Evolutionary conservation across 2,888 invertebrate genomes (phyloP), one percentile per base, ranked within the genome.

Genomic region (Bimastos eiseni): DNA sequence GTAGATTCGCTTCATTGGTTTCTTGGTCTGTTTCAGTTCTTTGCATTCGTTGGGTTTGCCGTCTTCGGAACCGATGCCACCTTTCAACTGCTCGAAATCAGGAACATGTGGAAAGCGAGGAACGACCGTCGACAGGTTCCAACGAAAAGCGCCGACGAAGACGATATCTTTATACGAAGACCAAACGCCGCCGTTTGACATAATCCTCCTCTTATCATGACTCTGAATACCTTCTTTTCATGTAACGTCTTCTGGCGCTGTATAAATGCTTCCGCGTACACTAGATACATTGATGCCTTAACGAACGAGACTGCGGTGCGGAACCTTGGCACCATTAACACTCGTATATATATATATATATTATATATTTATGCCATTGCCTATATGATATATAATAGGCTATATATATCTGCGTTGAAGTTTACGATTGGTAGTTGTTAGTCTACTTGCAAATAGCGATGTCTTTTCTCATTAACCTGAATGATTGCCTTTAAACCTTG

Each of bases 101-200:
- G 90, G 6, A 70, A 44, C n/a, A n/a, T 33, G 15, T 91, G 89
- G 88, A 91, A 89, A 36, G 41, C 88, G 33, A 41, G 91, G 30
- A 91, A 91, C 86, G 91, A 90, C 41, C 49, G 91, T 34, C 33
- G 90, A 24, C 88, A 70, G n/a, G 89, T 91, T 19, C 91, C 90
- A 19, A 91, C 91, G 21, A 83, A 37, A 88, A 89, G 90, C 34
- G 89, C 90, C 30, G 90, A 84, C 13, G 70, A 90, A 70, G 38
- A 89, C 24, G 86, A 86, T 17, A 86, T 86, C 86, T 86, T 86
- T 24, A 86, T 86, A 86, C 86, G 86, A 86, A 21, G 86, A 86
- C 37, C 21, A 34, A 86, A 34, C 17, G n/a, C 84, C 3, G 55
- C 70, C n/a, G 70, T 70, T n/a, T 70, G 13, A 70, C 11, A 8